These are phyloP conservation scores for Cephus sareptanus DNA, from an alignment of 2,888 invertebrate species.

Conservation along the genomic window DNA sequence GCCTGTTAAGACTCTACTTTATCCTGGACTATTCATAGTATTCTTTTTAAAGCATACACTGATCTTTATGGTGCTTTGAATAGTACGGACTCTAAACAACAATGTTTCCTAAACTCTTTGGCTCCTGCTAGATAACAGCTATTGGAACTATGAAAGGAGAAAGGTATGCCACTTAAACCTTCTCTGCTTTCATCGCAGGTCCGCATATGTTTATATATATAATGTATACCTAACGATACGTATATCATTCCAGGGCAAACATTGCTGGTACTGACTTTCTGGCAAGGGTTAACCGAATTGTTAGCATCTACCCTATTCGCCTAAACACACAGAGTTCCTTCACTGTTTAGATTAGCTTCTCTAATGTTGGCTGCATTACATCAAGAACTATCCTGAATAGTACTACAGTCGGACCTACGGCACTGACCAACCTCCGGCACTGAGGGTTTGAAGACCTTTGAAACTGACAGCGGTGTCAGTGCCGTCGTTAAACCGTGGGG, in stretches of 20 bases:
- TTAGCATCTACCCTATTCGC: not conserved
- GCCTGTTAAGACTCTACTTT: not conserved
- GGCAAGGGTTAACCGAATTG: conserved; percentile 2
- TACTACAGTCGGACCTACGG: not conserved
- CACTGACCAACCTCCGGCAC: no score
- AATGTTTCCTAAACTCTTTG: not conserved
- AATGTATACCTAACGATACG: conserved; percentile 1
- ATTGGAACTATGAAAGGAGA: not conserved
- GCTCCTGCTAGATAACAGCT: not conserved
- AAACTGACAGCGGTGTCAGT: no score
- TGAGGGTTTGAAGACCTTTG: no score
- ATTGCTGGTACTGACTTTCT: not conserved
- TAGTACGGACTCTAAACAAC: not conserved
- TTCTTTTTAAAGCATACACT: not conserved
- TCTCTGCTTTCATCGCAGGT: not conserved
- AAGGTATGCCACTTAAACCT: not conserved
- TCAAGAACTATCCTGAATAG: not conserved
- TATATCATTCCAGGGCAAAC: conserved; percentile 1
- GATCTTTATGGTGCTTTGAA: not conserved
- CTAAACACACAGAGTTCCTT: not conserved
- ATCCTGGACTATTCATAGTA: not conserved
- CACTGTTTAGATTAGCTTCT: not conserved
- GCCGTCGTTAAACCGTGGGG: no score
- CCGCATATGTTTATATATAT: not conserved
- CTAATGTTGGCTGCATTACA: not conserved